These are phyloP conservation scores for Saimiri boliviensis DNA, from an alignment of 2,113 vertebrate genomes.

Conservation along the genomic window DNA sequence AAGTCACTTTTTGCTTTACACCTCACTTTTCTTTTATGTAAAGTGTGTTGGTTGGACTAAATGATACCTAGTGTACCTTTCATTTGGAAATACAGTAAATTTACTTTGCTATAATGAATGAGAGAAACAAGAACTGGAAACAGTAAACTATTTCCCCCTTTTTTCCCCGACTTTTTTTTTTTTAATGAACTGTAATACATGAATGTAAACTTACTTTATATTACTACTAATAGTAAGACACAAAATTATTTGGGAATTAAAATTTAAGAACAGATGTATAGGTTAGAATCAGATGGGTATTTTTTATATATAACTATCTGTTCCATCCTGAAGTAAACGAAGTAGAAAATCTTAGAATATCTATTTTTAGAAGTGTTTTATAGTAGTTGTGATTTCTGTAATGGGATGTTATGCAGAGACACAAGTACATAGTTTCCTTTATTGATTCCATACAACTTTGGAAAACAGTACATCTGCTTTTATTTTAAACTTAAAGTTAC, in stretches of 20 bases:
- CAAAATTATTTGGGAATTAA: not conserved
- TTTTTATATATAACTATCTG: not conserved
- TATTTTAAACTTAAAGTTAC: slow-evolving; percentile 10
- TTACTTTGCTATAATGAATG: not conserved
- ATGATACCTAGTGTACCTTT: not conserved
- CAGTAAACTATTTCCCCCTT: not conserved
- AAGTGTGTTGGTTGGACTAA: not conserved
- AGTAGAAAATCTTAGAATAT: not conserved
- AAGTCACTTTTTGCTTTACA: not conserved
- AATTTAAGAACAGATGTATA: not conserved
- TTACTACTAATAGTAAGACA: not conserved
- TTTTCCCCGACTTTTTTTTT: not conserved
- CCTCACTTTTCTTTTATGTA: not conserved
- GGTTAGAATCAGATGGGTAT: not conserved
- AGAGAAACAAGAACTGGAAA: not conserved
- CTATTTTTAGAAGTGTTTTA: not conserved
- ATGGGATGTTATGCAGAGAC: not conserved
- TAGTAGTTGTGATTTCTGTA: not conserved
- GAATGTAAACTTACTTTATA: not conserved
- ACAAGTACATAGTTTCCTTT: not conserved
- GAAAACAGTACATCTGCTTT: not conserved
- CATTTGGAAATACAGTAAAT: not conserved
- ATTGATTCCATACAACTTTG: not conserved
- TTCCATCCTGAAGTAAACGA: not conserved
- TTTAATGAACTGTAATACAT: not conserved